Evolutionary conservation across 2,113 vertebrate species (phyloP).

Genomic region (Irena cyanogastra): DNA sequence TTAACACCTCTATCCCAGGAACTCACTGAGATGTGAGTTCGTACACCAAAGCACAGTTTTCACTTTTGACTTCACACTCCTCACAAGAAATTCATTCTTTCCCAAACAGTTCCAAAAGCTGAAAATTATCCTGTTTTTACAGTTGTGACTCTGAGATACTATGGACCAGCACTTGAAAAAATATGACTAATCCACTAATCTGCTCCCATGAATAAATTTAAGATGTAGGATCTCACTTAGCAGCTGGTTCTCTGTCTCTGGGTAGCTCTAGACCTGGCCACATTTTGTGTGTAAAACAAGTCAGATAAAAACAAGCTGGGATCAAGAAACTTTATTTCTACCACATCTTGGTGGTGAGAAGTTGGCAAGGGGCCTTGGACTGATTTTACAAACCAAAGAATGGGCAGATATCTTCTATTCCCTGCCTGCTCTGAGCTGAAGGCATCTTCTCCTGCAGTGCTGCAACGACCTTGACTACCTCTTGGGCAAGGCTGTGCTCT

Average conservation of each 20-base stretch:
- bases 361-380: background rate
- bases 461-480: background rate
- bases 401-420: background rate
- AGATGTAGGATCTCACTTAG: background rate
- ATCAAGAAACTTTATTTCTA: background rate
- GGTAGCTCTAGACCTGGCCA: background rate
- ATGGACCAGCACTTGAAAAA: background rate
- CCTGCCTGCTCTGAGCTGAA: background rate
- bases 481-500: background rate
- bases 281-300: background rate
- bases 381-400: background rate
- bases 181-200: background rate
- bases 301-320: background rate
- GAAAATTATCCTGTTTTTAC: background rate
- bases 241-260: background rate
- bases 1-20: background rate
- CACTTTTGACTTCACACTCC: background rate
- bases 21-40: background rate
- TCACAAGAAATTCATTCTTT: background rate
- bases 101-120: background rate
- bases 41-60: background rate
- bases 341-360: background rate
- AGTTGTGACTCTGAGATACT: background rate
- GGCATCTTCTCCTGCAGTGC: background rate
- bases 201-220: background rate